A percentile compares a stretch with the other conserved stretches of the same genome.
Evolutionary conservation across 2,113 vertebrate species (phyloP).

Genomic region (Panthera leo): DNA sequence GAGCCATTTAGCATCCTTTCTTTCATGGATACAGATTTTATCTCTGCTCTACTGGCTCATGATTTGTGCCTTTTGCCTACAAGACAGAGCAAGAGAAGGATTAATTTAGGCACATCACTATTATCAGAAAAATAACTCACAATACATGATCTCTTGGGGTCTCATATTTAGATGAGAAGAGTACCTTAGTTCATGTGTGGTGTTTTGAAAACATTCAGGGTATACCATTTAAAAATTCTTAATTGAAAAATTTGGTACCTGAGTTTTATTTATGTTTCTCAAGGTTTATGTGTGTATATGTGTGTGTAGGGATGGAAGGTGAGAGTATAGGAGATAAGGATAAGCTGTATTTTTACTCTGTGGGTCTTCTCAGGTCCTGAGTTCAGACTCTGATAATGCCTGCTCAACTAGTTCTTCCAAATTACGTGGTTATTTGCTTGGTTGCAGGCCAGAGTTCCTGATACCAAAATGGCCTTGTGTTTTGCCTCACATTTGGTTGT

Average conservation of each 20-base stretch:
- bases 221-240: not conserved
- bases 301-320: not conserved
- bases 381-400: not conserved
- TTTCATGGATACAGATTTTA: not conserved
- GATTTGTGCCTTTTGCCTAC: not conserved
- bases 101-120: not conserved
- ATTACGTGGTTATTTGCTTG: not conserved
- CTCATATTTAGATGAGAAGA: not conserved
- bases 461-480: not conserved
- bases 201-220: not conserved
- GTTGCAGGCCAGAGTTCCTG: not conserved
- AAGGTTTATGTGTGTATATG: not conserved
- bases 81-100: not conserved
- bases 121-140: not conserved
- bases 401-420: not conserved
- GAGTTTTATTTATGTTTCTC: not conserved
- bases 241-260: not conserved
- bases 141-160: not conserved
- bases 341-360: not conserved
- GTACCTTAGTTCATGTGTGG: not conserved
- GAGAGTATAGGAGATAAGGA: not conserved
- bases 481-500: not conserved
- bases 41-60: not conserved
- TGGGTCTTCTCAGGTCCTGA: not conserved
- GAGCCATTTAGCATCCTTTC: slow-evolving; percentile 8